Evolutionary conservation across 2,888 invertebrate species (phyloP).

Genomic region (Spodoptera exigua): DNA sequence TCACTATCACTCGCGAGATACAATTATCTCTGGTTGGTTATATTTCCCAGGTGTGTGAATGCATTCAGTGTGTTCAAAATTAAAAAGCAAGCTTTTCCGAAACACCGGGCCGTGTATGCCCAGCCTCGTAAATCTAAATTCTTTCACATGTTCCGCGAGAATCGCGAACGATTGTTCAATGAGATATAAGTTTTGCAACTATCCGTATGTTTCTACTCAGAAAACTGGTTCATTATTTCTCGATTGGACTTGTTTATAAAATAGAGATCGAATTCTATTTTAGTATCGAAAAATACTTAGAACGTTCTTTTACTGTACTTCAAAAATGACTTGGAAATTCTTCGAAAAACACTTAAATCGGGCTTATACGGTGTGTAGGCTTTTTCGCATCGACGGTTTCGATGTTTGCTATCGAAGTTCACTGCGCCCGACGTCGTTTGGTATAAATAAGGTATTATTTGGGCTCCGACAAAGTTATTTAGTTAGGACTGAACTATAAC

Average conservation of each 20-base stretch:
- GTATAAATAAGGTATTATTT: too few relatives aligned
- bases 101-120: conserved; percentile 43
- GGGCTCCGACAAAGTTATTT: too few relatives aligned
- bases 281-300: background rate
- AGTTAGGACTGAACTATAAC: too few relatives aligned
- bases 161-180: conserved; percentile 22
- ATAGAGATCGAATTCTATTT: background rate
- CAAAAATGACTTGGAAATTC: too few relatives aligned
- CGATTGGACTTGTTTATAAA: background rate
- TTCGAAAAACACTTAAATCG: too few relatives aligned
- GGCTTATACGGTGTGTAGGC: too few relatives aligned
- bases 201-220: conserved; percentile 4
- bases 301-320: too few relatives aligned
- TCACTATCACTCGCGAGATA: conserved; percentile 54
- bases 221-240: conserved; percentile 2
- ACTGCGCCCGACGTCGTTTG: too few relatives aligned
- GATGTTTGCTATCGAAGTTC: too few relatives aligned
- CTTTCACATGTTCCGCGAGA: conserved; percentile 25
- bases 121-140: conserved; percentile 43
- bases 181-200: conserved; percentile 37
- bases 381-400: too few relatives aligned
- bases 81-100: conserved; percentile 63
- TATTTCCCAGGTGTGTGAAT: conserved; percentile 69
- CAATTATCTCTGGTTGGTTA: conserved; percentile 65
- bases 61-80: conserved; percentile 73